These are phyloP conservation scores for Lycaon pictus DNA, from an alignment of 2,113 vertebrate species.

Conservation along the genomic window DNA sequence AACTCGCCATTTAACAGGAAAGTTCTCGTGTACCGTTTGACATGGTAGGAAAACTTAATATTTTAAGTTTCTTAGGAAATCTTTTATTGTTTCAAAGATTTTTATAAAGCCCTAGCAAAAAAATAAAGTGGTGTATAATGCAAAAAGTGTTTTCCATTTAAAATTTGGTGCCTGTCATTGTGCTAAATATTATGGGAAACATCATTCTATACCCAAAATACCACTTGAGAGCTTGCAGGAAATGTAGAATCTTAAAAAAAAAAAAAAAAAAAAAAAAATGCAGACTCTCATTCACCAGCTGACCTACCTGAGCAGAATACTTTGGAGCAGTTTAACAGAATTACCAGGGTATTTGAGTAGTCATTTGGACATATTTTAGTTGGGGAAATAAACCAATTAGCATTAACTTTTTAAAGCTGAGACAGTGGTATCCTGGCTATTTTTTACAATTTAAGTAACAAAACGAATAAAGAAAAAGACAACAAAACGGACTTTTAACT, in stretches of 20 bases:
- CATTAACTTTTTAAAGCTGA: not conserved
- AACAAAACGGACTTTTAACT: not conserved
- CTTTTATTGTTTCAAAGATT: not conserved
- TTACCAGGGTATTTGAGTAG: not conserved
- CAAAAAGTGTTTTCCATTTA: slow-evolving; percentile 37
- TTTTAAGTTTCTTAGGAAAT: not conserved
- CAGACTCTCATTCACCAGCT: not conserved
- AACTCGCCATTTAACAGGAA: not conserved
- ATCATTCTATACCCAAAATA: not conserved
- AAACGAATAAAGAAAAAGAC: not conserved
- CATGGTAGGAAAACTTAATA: not conserved
- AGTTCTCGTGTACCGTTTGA: not conserved
- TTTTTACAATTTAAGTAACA: not conserved
- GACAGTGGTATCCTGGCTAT: not conserved
- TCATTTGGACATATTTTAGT: not conserved
- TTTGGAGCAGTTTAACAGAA: not conserved
- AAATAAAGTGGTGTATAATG: not conserved
- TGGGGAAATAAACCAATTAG: not conserved
- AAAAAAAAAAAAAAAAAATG: too few relatives aligned
- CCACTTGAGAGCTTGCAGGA: not conserved
- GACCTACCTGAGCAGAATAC: not conserved
- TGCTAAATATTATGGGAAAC: not conserved
- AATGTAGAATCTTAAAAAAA: not conserved
- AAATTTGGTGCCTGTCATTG: not conserved
- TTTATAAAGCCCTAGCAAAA: not conserved